A percentile compares a stretch with the other conserved stretches of the same genome.
Evolutionary conservation across 2,113 vertebrate genomes (phyloP).

Genomic region (Epinephelus fuscoguttatus): DNA sequence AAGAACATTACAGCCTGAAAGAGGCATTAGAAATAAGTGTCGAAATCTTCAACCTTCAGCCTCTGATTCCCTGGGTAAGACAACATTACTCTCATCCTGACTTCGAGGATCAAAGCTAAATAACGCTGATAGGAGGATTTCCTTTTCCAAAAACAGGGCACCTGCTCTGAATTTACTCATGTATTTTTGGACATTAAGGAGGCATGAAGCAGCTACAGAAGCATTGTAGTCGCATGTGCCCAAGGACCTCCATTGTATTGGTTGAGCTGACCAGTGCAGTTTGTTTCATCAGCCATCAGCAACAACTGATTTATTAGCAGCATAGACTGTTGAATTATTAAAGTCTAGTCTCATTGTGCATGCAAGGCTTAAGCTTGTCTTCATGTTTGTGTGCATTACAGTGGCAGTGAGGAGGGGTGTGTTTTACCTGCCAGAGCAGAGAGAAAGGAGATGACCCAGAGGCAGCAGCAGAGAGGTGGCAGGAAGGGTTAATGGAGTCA

Average conservation of each 20-base stretch:
- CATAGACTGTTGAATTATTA: slow-evolving; percentile 36
- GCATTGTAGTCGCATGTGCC: background rate
- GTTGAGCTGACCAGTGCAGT: background rate
- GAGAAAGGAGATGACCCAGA: background rate
- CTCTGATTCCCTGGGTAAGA: background rate
- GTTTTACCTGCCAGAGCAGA: background rate
- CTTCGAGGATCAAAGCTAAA: slow-evolving; percentile 7
- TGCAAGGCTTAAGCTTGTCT: slow-evolving; percentile 4
- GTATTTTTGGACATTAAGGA: background rate
- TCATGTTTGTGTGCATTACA: background rate
- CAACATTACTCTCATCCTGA: background rate
- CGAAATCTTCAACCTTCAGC: background rate
- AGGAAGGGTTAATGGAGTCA: slow-evolving; percentile 18
- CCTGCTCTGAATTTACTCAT: slow-evolving; percentile 5
- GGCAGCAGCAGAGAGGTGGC: slow-evolving; percentile 11
- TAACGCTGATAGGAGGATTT: slow-evolving; percentile 3
- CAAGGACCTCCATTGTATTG: background rate
- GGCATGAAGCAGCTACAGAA: background rate
- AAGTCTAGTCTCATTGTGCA: slow-evolving; percentile 20
- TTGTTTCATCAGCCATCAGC: slow-evolving; percentile 15
- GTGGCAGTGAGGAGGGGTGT: background rate
- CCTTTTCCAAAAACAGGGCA: background rate
- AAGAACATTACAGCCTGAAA: background rate
- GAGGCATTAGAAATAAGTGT: background rate
- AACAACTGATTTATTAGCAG: slow-evolving; percentile 20